Conservation (phyloP, 2,113 vertebrate genomes). For the Chunga burmeisteri region DNA sequence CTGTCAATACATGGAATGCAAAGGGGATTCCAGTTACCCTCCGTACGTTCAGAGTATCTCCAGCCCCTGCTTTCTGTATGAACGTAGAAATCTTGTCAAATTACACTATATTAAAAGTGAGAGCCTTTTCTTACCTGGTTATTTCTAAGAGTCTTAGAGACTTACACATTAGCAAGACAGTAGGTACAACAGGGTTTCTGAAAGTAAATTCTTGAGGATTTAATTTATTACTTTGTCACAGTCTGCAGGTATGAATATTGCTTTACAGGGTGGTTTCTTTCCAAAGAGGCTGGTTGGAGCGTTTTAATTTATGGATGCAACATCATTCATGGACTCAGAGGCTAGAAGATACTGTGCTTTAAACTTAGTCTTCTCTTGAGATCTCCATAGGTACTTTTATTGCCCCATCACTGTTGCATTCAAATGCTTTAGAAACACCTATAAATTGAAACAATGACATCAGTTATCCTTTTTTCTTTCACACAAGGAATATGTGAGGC, state of each 20-base stretch:
- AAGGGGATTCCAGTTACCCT: neutral
- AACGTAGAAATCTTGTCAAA: neutral
- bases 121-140: neutral
- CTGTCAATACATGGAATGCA: neutral
- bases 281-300: neutral
- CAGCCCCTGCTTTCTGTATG: neutral
- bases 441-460: neutral
- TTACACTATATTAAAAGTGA: neutral
- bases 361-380: neutral
- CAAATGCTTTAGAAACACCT: neutral
- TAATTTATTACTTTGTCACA: neutral
- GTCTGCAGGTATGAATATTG: neutral
- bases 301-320: neutral
- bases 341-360: neutral
- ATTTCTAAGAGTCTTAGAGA: neutral
- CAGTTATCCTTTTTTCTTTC: neutral
- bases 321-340: neutral
- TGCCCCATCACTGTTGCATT: neutral
- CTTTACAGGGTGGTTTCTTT: neutral
- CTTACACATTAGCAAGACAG: neutral
- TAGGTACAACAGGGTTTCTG: neutral
- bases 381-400: neutral
- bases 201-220: neutral
- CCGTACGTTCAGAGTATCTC: neutral
- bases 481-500: neutral